Base-by-base conservation (phyloP, 2,113 vertebrate genomes). In the Laticauda laticaudata region DNA sequence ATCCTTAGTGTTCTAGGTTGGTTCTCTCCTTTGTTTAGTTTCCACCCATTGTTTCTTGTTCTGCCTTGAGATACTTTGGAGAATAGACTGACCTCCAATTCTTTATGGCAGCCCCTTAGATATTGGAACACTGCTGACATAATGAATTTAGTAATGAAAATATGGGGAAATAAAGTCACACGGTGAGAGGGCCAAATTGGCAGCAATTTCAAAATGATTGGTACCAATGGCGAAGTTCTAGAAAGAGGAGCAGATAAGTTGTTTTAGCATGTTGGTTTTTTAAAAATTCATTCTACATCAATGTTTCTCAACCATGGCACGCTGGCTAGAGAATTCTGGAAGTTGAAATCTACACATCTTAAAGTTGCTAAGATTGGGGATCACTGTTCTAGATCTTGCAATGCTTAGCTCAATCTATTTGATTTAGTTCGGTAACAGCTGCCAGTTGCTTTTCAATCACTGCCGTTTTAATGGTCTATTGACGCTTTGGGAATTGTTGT, bases 61-160 rank as follows among this genome's bases (percentile, higher is more conserved):
- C 57, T 59, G 57, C 57, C 23, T 59, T 26, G 2, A 24, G 57
- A 18, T 24, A 24, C 57, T 59, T 59, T 59, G 57, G 57, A 24
- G 23, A 59, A 59, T 21, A 56, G 55, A 56, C 55, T 56, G 18
- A 56, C 18, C 55, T 20, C 55, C 55, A 20, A 18, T 56, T 56
- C 55, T 56, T 56, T 56, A 21, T 56, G 55, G 23, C 57, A 26
- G 8, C 57, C 57, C 23, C 57, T 26, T 24, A 59, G 57, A 26
- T 59, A 59, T 26, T 59, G 57, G 3, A 26, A 59, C 8, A 26
- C 23, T 10, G 23, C 57, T 26, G 23, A 59, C 57, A 94, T 94
- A 95, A 92, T 69, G 39, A 95, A 94, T 93, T 95, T 12, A 21
- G 92, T 90, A 92, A 87, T 86, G 29, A 43, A 88, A 93, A 94